Base-by-base conservation (phyloP, 2,888 invertebrate species). In the Athripsodes cinereus region DNA sequence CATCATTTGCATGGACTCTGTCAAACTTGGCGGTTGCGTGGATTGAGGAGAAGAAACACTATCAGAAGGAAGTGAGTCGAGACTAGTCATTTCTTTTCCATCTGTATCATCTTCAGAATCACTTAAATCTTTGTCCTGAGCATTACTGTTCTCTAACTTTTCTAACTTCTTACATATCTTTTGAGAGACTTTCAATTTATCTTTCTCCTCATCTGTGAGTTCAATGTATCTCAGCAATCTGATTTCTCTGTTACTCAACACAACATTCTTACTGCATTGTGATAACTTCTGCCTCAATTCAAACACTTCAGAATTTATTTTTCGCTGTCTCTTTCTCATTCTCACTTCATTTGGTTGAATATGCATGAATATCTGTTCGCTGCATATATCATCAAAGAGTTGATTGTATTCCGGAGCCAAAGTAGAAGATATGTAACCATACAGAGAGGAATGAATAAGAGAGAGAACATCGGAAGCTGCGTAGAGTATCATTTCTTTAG, bases 151-250 rank as follows among this genome's bases (percentile, higher is more conserved):
- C 73, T 93, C 92, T 63, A 95, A 79, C 74, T 95, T 92, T 69
- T 95, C 94, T 61, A 95, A 74, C 71, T 95, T 95, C 68, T 90
- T 90, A 0, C 94, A 94, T 61, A 95, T 94, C 76, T 95, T 95
- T 68, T 92, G 88, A 53, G 90, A 90, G 35, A 92, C 90, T 72
- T 92, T 93, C 18, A 95, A 75, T 70, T 93, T 93, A 66, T 93
- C 93, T 68, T 93, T 92, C 69, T 95, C 94, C 64, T 93, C 93
- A 66, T 94, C 92, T 18, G 93, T 93, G 53, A 95, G 81, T 68
- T 93, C 92, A 72, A 95, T 83, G 74, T 94, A 92, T 68, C 91
- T 86, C 63, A 95, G 76, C 60, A 95, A 78, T 67, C 94, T 82
- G 67, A 95, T 94, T 76, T 95, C 95, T 65, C 95, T 82, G 72